Evolutionary conservation across 2,888 invertebrate species (phyloP).

Genomic region (Melinaea menophilus): DNA sequence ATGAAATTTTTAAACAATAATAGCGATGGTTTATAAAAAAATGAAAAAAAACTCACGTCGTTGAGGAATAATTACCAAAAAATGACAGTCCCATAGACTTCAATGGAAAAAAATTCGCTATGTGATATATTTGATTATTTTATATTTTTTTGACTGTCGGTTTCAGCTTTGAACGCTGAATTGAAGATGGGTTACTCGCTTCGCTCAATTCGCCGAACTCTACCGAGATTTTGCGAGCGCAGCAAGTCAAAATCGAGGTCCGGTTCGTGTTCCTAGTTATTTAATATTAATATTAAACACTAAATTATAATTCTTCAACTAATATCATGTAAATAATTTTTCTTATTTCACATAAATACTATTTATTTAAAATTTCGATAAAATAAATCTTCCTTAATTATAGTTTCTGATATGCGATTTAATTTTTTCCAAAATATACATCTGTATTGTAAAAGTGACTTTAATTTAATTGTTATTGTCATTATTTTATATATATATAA

Average conservation of each 20-base stretch:
- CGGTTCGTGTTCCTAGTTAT: not conserved
- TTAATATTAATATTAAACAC: not conserved
- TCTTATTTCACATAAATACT: not conserved
- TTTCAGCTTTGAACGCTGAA: no score
- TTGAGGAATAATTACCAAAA: no score
- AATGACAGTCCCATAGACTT: no score
- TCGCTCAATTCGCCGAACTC: no score
- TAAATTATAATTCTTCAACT: conserved; percentile 2
- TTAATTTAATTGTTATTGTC: conserved; percentile 26
- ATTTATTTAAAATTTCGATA: not conserved
- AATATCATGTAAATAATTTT: conserved; percentile 6
- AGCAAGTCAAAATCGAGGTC: not conserved
- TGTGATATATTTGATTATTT: no score
- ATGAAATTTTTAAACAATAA: no score
- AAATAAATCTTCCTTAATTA: conserved; percentile 15
- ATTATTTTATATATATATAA: conserved; percentile 20
- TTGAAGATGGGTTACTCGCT: no score
- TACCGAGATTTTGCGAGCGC: no score
- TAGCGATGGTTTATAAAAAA: no score
- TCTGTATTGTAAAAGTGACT: conserved; percentile 25
- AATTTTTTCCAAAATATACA: conserved; percentile 5
- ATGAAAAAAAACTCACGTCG: no score
- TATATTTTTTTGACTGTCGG: no score
- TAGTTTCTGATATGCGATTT: conserved; percentile 34
- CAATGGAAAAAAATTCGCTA: no score